phyloP scores from a whole-genome alignment of 2,888 invertebrate genomes.

The Dugesia japonica region DNA sequence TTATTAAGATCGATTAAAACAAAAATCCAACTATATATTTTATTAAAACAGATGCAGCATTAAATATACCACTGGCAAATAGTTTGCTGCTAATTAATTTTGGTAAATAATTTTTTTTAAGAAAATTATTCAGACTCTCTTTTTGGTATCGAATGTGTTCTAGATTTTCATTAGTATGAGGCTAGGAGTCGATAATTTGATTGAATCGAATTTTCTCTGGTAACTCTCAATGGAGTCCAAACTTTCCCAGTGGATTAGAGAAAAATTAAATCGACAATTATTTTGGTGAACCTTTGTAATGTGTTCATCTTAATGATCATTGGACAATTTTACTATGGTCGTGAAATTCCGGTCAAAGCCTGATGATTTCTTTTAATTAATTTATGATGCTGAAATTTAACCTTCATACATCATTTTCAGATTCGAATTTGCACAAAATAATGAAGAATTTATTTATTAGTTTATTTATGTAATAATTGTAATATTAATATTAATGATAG shows the following conservation, averaged over 20 bases:
- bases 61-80: constrained; percentile 17
- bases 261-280: constrained; percentile 20
- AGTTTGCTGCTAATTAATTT: not conserved
- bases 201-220: not conserved
- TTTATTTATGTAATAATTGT: no score
- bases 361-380: no score
- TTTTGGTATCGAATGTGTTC: constrained; percentile 20
- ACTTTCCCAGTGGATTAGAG: not conserved
- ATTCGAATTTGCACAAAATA: no score
- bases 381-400: no score
- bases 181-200: constrained; percentile 13
- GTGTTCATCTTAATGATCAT: not conserved
- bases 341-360: not conserved
- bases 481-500: no score
- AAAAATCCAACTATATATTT: no score
- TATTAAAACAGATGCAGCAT: no score
- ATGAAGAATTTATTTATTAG: no score
- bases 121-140: constrained; percentile 16
- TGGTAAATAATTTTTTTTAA: constrained; percentile 9
- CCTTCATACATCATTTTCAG: no score
- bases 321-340: not conserved
- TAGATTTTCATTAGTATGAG: constrained; percentile 12
- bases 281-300: constrained; percentile 15
- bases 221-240: constrained; percentile 3
- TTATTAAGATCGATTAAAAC: no score